Evolutionary conservation across 35 echinoderm and acorn worm genomes (phyloP).

Genomic region (Stichopus chloronotus): DNA sequence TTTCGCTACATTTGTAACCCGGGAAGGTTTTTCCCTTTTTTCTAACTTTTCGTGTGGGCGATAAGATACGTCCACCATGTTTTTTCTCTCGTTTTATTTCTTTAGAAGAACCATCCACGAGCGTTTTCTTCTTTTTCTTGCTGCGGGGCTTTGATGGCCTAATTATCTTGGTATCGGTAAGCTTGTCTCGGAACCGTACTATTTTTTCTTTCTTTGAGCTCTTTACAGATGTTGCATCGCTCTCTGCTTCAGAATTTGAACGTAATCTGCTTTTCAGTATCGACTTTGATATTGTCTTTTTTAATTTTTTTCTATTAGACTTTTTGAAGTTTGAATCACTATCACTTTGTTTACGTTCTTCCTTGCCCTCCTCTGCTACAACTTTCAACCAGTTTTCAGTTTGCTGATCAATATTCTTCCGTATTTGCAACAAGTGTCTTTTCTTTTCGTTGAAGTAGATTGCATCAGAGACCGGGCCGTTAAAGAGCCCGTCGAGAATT

Average conservation of each 20-base stretch:
- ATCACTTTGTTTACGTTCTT: slow-evolving; percentile 35
- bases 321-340: background rate
- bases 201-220: slow-evolving; percentile 28
- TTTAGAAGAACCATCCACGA: background rate
- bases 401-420: slow-evolving; percentile 13
- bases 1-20: slow-evolving; percentile 44
- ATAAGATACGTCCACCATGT: slow-evolving; percentile 20
- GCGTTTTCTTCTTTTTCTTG: slow-evolving; percentile 40
- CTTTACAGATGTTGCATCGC: slow-evolving; percentile 17
- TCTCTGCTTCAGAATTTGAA: background rate
- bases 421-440: slow-evolving; percentile 24
- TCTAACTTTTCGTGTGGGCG: slow-evolving; percentile 19
- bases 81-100: background rate
- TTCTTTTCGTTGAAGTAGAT: slow-evolving; percentile 30
- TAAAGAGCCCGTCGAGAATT: slow-evolving; percentile 5
- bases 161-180: slow-evolving; percentile 50
- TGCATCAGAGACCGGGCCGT: slow-evolving; percentile 28
- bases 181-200: slow-evolving; percentile 46
- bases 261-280: slow-evolving; percentile 35
- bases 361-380: slow-evolving; percentile 25
- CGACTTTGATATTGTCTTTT: slow-evolving; percentile 42
- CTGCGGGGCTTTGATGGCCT: background rate
- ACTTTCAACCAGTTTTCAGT: slow-evolving; percentile 25
- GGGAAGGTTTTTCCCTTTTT: slow-evolving; percentile 56
- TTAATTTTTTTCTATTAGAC: background rate